These are phyloP conservation scores for Mesorhabditis spiculigera DNA, from an alignment of 2,888 invertebrate genomes.

Conservation along the genomic window DNA sequence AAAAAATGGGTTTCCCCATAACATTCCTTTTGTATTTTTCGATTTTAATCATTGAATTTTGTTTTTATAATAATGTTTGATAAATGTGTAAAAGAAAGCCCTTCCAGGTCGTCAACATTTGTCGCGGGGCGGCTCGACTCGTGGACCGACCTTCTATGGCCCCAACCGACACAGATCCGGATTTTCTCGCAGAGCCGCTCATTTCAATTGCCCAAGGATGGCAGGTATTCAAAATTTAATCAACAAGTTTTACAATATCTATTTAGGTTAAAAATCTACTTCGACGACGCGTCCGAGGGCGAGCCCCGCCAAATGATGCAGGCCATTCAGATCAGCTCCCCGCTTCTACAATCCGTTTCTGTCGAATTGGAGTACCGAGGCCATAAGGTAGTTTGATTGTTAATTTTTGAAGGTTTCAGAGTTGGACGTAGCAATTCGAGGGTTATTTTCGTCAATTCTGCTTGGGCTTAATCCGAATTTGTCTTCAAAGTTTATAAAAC, in stretches of 20 bases:
- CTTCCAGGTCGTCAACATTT: not conserved
- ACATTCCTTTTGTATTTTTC: not conserved
- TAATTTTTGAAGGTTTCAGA: too few relatives aligned
- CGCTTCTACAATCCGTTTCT: slow-evolving; percentile 26
- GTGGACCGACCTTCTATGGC: slow-evolving; percentile 66
- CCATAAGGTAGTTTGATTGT: slow-evolving; percentile 20
- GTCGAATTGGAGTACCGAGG: slow-evolving; percentile 50
- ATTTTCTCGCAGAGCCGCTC: slow-evolving; percentile 11
- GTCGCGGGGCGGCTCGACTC: slow-evolving; percentile 55
- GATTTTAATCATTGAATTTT: not conserved
- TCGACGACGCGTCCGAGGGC: slow-evolving; percentile 39
- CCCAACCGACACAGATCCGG: slow-evolving; percentile 66
- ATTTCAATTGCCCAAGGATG: slow-evolving; percentile 34
- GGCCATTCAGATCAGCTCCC: slow-evolving; percentile 38
- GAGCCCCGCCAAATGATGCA: slow-evolving; percentile 47
- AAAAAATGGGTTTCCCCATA: not conserved
- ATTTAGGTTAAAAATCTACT: slow-evolving; percentile 44
- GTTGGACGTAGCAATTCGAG: too few relatives aligned
- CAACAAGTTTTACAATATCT: not conserved
- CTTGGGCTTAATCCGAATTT: too few relatives aligned
- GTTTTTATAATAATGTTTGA: slow-evolving; percentile 17
- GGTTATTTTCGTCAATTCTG: too few relatives aligned
- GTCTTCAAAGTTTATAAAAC: too few relatives aligned
- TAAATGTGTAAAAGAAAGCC: slow-evolving; percentile 21
- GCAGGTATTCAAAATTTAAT: slow-evolving; percentile 14